Conservation (phyloP, 2,113 vertebrate species). For the Hypanus sabinus region DNA sequence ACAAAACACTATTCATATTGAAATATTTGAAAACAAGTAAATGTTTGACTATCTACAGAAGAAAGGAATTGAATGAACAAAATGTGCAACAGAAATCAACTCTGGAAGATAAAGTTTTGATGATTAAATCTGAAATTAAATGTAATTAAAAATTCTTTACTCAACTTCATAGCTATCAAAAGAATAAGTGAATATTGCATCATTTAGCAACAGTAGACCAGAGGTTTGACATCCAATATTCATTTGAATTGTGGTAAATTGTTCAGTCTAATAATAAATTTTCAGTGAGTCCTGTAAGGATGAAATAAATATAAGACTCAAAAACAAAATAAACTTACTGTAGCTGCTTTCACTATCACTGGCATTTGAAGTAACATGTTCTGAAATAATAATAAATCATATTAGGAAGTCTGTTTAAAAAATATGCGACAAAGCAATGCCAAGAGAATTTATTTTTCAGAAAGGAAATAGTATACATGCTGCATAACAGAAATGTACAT, state of each 20-base stretch:
- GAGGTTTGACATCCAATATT: neutral
- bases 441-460: slow-evolving; percentile 43
- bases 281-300: slow-evolving; percentile 40
- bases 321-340: slow-evolving; percentile 63
- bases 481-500: slow-evolving; percentile 24
- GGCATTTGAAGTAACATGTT: slow-evolving; percentile 73
- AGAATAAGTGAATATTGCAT: neutral
- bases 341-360: slow-evolving; percentile 76
- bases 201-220: neutral
- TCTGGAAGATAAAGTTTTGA: neutral
- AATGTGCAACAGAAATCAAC: neutral
- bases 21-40: slow-evolving; percentile 55
- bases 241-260: neutral
- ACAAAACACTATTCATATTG: neutral
- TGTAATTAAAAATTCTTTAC: neutral
- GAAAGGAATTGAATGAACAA: neutral
- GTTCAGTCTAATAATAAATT: slow-evolving; percentile 13
- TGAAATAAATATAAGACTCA: slow-evolving; percentile 44
- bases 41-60: slow-evolving; percentile 49
- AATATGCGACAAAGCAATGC: slow-evolving; percentile 55
- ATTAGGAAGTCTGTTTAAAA: slow-evolving; percentile 60
- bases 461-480: slow-evolving; percentile 15
- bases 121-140: neutral
- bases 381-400: slow-evolving; percentile 75
- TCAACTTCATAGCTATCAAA: neutral